Percentiles rank a stretch among this genome's conserved stretches.
These are phyloP conservation scores for Melieria picta DNA, from an alignment of 2,888 invertebrate species.

Conservation along the genomic window DNA sequence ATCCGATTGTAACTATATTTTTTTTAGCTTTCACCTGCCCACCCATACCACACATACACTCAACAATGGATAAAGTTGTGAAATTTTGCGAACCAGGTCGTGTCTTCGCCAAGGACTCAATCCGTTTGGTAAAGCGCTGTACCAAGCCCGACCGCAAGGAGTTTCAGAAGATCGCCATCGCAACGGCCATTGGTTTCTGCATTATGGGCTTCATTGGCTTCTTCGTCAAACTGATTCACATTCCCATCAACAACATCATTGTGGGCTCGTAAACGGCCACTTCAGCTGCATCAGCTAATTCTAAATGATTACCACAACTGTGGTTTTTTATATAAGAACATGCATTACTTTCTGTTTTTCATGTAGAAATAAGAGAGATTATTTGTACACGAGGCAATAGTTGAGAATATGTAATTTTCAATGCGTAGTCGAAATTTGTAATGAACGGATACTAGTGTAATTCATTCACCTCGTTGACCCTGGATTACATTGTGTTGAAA, in stretches of 20 bases:
- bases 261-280: conserved; percentile 77
- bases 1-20: not conserved
- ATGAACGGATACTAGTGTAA: not conserved
- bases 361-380: conserved; percentile 29
- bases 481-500: not conserved
- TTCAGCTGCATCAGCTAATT: conserved; percentile 26
- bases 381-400: conserved; percentile 18
- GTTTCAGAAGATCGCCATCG: conserved; percentile 99
- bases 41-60: not conserved
- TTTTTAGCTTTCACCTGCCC: conserved; percentile 20
- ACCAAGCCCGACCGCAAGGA: conserved; percentile 99
- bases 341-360: conserved; percentile 10
- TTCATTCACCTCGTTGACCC: too few relatives aligned
- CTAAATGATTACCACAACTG: conserved; percentile 4
- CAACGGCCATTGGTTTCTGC: conserved; percentile 99
- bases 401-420: conserved; percentile 1
- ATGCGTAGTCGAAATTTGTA: not conserved
- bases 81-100: conserved; percentile 94
- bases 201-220: conserved; percentile 99
- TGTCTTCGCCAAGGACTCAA: conserved; percentile 97
- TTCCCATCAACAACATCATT: conserved; percentile 97
- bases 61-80: conserved; percentile 94
- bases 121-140: conserved; percentile 97
- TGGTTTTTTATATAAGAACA: conserved; percentile 24
- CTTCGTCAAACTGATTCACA: conserved; percentile 99